These are phyloP conservation scores for Saccostrea echinata DNA, from an alignment of 1,140 invertebrate genomes.

Conservation along the genomic window DNA sequence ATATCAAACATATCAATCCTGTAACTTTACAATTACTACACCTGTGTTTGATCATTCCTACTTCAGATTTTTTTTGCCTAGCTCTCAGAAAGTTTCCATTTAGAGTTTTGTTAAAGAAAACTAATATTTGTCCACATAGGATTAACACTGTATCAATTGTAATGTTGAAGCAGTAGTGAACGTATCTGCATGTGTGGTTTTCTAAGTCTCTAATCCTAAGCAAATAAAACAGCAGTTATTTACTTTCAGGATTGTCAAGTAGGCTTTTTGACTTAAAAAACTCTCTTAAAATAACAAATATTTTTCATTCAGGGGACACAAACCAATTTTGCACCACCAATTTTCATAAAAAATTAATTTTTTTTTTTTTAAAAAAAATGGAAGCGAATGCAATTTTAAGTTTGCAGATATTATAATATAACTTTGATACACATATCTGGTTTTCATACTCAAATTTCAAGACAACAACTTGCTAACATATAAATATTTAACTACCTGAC, in stretches of 20 bases:
- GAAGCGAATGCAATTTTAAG: too few relatives aligned
- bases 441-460: too few relatives aligned
- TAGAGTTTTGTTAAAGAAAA: not conserved
- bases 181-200: not conserved
- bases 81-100: not conserved
- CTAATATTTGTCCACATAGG: conserved; percentile 1
- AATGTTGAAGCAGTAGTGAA: not conserved
- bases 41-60: not conserved
- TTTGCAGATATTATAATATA: too few relatives aligned
- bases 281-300: not conserved
- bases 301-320: too few relatives aligned
- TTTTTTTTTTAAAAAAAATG: too few relatives aligned
- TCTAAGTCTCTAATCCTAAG: not conserved
- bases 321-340: too few relatives aligned
- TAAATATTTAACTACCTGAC: too few relatives aligned
- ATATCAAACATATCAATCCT: too few relatives aligned
- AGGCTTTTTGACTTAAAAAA: not conserved
- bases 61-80: not conserved
- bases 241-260: conserved; percentile 7
- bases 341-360: too few relatives aligned
- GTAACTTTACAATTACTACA: not conserved
- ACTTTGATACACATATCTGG: too few relatives aligned
- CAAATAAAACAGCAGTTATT: conserved; percentile 16
- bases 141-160: not conserved
- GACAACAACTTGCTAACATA: too few relatives aligned